phyloP scores from a whole-genome alignment of 2,888 invertebrate genomes.

The Agriopis leucophaearia region DNA sequence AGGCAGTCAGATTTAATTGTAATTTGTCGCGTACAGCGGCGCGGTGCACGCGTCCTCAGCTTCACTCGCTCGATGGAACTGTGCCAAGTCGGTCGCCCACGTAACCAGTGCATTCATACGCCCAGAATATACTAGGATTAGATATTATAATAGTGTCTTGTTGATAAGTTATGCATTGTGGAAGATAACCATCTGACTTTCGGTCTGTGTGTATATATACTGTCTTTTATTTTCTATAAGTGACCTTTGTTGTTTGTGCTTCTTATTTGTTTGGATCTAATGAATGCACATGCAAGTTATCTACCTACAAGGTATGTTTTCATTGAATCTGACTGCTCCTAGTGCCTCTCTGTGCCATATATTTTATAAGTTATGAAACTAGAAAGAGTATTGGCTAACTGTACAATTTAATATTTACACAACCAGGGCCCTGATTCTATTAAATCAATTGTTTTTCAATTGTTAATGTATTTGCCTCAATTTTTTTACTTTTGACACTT shows the following conservation, averaged over 20 bases:
- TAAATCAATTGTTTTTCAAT: too few species aligned
- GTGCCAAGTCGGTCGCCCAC: constrained; percentile 76
- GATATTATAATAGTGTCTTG: constrained; percentile 33
- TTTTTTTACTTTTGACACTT: too few species aligned
- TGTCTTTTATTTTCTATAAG: constrained; percentile 9
- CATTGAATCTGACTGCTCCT: not conserved
- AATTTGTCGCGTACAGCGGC: constrained; percentile 57
- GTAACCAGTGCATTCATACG: constrained; percentile 45
- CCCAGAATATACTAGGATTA: constrained; percentile 42
- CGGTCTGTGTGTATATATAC: constrained; percentile 20
- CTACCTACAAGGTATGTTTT: not conserved
- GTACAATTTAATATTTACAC: too few species aligned
- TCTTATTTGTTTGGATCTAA: not conserved
- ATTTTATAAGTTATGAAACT: not conserved
- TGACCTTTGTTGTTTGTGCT: constrained; percentile 6
- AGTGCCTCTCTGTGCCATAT: not conserved
- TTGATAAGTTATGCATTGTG: constrained; percentile 23
- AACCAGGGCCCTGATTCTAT: too few species aligned
- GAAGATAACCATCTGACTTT: constrained; percentile 27
- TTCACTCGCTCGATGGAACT: constrained; percentile 67
- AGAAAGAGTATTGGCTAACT: too few species aligned
- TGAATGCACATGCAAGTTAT: not conserved
- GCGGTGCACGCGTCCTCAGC: constrained; percentile 52
- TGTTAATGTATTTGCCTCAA: too few species aligned
- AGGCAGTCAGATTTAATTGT: constrained; percentile 54